A percentile compares a stretch with the other conserved stretches of the same genome.
phyloP scores from a whole-genome alignment of 2,888 invertebrate genomes.

The Eilema caniola region DNA sequence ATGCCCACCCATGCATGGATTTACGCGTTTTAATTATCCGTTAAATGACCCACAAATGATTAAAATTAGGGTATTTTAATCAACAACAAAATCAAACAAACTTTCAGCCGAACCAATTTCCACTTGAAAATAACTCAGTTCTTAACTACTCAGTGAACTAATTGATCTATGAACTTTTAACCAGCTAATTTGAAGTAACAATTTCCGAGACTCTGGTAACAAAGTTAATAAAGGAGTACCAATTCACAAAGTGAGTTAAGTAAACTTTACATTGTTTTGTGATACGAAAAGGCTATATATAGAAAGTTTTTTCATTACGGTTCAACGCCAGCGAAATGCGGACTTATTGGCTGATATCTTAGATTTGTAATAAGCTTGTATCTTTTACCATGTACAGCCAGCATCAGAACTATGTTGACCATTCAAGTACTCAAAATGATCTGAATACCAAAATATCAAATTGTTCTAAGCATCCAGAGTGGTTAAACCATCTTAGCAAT shows the following conservation, averaged over 20 bases:
- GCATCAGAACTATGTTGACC: too few species aligned
- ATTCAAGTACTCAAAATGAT: too few species aligned
- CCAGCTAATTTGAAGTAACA: conserved; percentile 13
- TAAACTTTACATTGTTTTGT: conserved; percentile 23
- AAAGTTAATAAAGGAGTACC: conserved; percentile 17
- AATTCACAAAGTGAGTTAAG: conserved; percentile 11
- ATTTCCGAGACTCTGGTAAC: conserved; percentile 17
- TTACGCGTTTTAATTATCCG: too few species aligned
- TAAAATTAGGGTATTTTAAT: too few species aligned
- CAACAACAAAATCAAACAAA: neutral
- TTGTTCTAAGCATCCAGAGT: too few species aligned
- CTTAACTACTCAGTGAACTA: neutral
- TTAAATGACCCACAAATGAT: too few species aligned
- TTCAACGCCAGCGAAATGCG: neutral
- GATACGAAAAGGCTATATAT: conserved; percentile 17
- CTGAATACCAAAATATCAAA: too few species aligned
- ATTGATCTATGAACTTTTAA: conserved; percentile 6
- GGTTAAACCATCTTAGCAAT: too few species aligned
- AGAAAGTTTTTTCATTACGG: conserved; percentile 10
- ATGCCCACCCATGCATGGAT: too few species aligned
- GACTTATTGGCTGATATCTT: neutral
- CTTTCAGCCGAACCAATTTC: neutral
- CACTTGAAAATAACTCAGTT: neutral
- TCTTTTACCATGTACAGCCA: neutral
- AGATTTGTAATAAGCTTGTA: neutral